A percentile compares a stretch with the other conserved stretches of the same genome.
Conservation (phyloP, 2,797 vertebrate species). For the Knipowitschia caucasica region DNA sequence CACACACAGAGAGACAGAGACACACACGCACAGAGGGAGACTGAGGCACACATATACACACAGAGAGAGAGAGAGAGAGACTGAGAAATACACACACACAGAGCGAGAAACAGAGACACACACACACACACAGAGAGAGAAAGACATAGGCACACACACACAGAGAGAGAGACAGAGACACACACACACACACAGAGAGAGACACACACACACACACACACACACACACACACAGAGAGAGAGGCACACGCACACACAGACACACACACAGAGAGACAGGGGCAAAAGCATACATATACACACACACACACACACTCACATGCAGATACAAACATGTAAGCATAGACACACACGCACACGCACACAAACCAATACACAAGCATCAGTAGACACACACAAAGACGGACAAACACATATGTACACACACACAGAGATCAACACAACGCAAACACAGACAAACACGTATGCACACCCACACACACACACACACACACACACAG, state of each 20-base stretch:
- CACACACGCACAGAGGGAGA: not conserved
- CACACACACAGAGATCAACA: constrained; percentile 3
- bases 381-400: not conserved
- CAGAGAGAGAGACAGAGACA: not conserved
- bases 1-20: too few relatives aligned
- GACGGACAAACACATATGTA: not conserved
- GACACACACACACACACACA: too few relatives aligned
- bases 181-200: constrained; percentile 3
- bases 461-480: constrained; percentile 3
- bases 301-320: constrained; percentile 7
- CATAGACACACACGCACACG: constrained; percentile 7
- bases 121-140: too few relatives aligned
- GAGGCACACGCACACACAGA: too few relatives aligned
- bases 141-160: too few relatives aligned
- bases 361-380: too few relatives aligned
- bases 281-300: too few relatives aligned
- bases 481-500: constrained; percentile 2
- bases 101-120: too few relatives aligned
- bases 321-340: too few relatives aligned
- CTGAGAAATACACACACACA: constrained; percentile 6
- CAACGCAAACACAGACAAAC: too few relatives aligned
- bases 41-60: constrained; percentile 7
- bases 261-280: not conserved
- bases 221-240: constrained; percentile 3
- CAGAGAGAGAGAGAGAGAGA: not conserved